These are phyloP conservation scores for Xenopus laevis DNA, from an alignment of 2,113 vertebrate genomes.

Conservation along the genomic window DNA sequence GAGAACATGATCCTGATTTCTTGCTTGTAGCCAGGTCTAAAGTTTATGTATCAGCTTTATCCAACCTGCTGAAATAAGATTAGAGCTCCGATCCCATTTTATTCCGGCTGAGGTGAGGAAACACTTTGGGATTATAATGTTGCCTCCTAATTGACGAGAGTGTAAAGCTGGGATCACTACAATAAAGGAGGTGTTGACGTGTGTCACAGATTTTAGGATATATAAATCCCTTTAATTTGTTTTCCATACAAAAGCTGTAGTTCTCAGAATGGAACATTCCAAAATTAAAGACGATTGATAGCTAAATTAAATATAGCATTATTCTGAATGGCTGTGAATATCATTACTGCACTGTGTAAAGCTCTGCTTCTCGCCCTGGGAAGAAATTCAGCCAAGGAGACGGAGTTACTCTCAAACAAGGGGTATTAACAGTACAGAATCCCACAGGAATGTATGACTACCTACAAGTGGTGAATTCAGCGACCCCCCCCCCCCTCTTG, in stretches of 20 bases:
- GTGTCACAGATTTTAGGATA: conserved; percentile 8
- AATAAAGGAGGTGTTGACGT: conserved; percentile 27
- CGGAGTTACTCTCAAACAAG: not conserved
- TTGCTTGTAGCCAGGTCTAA: conserved; percentile 25
- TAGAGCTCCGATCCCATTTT: conserved; percentile 29
- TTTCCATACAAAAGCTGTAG: conserved; percentile 38
- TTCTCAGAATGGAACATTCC: conserved; percentile 2
- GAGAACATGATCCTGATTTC: conserved; percentile 10
- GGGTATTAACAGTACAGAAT: conserved; percentile 3
- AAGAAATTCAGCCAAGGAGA: not conserved
- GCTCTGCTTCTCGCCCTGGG: not conserved
- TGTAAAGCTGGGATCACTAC: conserved; percentile 18
- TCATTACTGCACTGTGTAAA: not conserved
- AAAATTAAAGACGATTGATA: not conserved
- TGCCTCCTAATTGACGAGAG: conserved; percentile 29
- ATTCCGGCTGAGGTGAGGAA: conserved; percentile 34
- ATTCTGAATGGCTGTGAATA: not conserved
- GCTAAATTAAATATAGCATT: not conserved
- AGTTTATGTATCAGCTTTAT: conserved; percentile 33
- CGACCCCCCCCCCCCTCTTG: not conserved
- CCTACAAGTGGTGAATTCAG: conserved; percentile 10
- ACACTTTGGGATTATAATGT: conserved; percentile 25
- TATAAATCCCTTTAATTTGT: conserved; percentile 22
- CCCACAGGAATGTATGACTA: conserved; percentile 13
- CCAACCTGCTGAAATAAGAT: conserved; percentile 44